Evolutionary conservation across 92 coral and sea anemone species (phyloP).

Genomic region (Paragorgia papillata): DNA sequence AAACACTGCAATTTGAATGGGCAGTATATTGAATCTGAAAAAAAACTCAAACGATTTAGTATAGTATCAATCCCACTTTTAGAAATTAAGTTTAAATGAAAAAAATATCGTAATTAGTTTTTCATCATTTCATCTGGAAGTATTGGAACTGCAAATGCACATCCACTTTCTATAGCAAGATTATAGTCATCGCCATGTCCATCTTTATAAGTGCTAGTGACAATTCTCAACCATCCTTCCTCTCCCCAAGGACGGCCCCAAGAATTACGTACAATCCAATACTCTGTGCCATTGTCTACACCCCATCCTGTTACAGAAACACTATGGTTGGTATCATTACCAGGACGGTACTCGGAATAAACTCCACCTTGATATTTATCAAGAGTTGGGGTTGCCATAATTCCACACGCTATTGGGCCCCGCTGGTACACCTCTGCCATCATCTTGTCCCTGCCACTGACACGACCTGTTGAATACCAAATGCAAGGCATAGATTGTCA

Average conservation of each 20-base stretch:
- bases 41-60: no score
- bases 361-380: conserved; percentile 82
- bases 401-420: conserved; percentile 96
- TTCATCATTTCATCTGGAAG: conserved; percentile 25
- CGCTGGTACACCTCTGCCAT: conserved; percentile 94
- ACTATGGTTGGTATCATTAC: conserved; percentile 66
- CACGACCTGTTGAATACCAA: conserved; percentile 65
- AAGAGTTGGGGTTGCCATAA: conserved; percentile 76
- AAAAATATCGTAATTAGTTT: no score
- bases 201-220: conserved; percentile 78
- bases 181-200: conserved; percentile 81
- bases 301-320: conserved; percentile 99
- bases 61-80: no score
- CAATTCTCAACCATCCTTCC: conserved; percentile 83
- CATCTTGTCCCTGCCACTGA: conserved; percentile 82
- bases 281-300: conserved; percentile 87
- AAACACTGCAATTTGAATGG: no score
- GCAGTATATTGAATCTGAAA: no score
- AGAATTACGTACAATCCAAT: conserved; percentile 96
- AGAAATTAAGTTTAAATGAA: no score
- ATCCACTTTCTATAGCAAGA: conserved; percentile 73
- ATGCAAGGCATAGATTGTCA: no score
- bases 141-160: conserved; percentile 95
- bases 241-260: conserved; percentile 99
- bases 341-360: conserved; percentile 66